phyloP scores from a whole-genome alignment of 2,797 vertebrate genomes.

The Gallinago stenura region DNA sequence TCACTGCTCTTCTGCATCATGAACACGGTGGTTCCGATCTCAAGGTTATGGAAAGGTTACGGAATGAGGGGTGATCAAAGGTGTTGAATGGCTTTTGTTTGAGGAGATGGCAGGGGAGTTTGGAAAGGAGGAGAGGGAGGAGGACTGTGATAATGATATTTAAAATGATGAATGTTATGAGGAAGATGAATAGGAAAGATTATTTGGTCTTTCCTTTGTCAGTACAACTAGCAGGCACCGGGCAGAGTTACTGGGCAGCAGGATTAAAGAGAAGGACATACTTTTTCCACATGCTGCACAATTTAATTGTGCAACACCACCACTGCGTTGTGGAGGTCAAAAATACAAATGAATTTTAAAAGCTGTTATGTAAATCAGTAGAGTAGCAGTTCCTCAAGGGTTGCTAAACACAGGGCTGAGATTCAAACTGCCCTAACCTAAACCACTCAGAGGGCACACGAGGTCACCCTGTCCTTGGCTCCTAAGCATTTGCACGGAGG shows the following conservation, averaged over 20 bases:
- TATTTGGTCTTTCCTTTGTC: neutral
- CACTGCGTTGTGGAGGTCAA: neutral
- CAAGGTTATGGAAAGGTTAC: neutral
- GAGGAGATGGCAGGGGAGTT: neutral
- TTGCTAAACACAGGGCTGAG: neutral
- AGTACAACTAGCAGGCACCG: too few species aligned
- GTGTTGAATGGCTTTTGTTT: neutral
- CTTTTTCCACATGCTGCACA: neutral
- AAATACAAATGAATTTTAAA: neutral
- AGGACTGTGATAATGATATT: neutral
- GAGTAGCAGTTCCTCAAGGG: neutral
- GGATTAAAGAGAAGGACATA: neutral
- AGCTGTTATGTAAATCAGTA: accelerated
- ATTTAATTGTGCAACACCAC: neutral
- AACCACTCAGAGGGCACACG: accelerated
- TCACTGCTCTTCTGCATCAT: neutral
- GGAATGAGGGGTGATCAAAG: neutral
- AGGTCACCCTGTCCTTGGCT: neutral
- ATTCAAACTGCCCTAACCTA: neutral
- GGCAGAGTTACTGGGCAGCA: neutral
- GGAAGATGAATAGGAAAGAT: neutral
- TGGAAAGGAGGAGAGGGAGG: neutral
- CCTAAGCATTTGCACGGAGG: accelerated
- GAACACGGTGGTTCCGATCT: accelerated
- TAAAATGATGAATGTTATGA: neutral